Evolutionary conservation across 2,888 invertebrate genomes (phyloP), one percentile per base, ranked within the genome.

Genomic region (Drosophila peninsularis): DNA sequence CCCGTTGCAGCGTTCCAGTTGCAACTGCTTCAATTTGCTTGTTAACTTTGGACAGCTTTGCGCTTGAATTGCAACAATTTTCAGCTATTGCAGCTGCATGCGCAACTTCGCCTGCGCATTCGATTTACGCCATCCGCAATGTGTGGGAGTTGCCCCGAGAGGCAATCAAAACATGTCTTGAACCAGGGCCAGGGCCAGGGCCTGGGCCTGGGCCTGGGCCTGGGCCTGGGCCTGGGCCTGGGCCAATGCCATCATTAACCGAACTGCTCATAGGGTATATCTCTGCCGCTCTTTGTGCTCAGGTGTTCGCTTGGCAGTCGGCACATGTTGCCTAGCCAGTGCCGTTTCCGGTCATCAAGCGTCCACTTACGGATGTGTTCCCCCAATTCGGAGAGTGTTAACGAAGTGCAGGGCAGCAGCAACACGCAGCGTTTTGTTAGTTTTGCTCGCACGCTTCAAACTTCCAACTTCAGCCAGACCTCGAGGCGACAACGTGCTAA

Each of bases 291-390:
- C 36, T 27, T 34, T 36, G 42, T 14, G 41, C 37, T 80, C 80
- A 80, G 77, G 80, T 80, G 78, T 69, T 32, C 63, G 70, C 60
- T 74, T 78, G 71, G 55, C 68, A 78, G 75, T 78, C 75, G 34
- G 52, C 67, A 60, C 76, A 65, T 68, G 78, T 76, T 79, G 71
- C 67, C 71, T 63, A 60, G 69, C 82, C 78, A 74, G 78, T 79
- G 81, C 71, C 80, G 80, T 84, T 89, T 89, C 88, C 88, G 88
- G 88, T 71, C 88, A 89, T 89, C 88, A 87, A 82, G 72, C 75
- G 71, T 75, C 79, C 83, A 83, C 76, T 80, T 86, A 74, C 83
- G 86, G 78, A 82, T 82, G 70, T 80, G 52, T 67, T 69, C 69
- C 58, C 75, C 58, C 55, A 61, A 72, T 55, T 55, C 67, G 14